phyloP scores from a whole-genome alignment of 2,797 vertebrate genomes.

The Dipus sagitta region DNA sequence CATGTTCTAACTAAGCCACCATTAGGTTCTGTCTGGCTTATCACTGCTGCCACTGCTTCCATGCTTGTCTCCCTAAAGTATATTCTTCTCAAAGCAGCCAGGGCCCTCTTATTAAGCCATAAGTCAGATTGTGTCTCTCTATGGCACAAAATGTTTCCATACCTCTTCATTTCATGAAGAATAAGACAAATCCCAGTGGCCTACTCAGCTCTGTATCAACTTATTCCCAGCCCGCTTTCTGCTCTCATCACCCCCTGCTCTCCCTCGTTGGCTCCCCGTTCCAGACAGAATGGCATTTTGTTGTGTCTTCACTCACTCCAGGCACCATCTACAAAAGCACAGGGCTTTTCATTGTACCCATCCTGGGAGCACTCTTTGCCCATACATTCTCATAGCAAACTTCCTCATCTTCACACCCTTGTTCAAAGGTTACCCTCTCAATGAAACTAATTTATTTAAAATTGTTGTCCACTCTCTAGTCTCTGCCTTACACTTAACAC shows the following conservation, averaged over 20 bases:
- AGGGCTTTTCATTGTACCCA: not conserved
- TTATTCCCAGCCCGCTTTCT: not conserved
- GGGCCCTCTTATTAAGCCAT: not conserved
- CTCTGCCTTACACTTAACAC: not conserved
- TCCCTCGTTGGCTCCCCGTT: not conserved
- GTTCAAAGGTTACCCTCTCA: constrained; percentile 4
- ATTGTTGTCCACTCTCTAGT: not conserved
- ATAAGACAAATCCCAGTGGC: not conserved
- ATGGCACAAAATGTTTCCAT: not conserved
- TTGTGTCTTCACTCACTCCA: not conserved
- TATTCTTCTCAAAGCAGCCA: not conserved
- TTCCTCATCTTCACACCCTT: not conserved
- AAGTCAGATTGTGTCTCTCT: not conserved
- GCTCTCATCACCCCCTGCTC: too few species aligned
- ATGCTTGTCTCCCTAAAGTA: not conserved
- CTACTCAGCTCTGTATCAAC: not conserved
- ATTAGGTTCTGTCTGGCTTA: not conserved
- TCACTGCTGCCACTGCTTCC: not conserved
- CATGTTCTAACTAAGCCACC: not conserved
- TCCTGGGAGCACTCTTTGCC: not conserved
- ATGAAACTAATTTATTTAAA: not conserved
- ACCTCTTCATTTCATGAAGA: not conserved
- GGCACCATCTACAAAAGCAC: not conserved
- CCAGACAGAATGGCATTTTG: not conserved
- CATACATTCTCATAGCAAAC: not conserved